A percentile compares a stretch with the other conserved stretches of the same genome.
Conservation (phyloP, 1,140 invertebrate species). For the Microplitis mediator region DNA sequence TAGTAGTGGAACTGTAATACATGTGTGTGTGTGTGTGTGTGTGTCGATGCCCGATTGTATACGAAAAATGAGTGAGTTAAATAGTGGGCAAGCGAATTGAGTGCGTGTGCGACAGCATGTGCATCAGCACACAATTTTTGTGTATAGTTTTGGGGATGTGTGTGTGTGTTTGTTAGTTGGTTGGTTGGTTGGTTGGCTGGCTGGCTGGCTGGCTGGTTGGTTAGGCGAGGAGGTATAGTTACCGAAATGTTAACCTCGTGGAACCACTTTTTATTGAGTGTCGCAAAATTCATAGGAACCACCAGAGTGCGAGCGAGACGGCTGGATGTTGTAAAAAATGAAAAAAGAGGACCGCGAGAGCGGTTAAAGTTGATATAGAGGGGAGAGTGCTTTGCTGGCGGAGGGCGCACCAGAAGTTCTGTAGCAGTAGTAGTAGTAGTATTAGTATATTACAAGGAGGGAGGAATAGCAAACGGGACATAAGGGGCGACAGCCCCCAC, state of each 20-base stretch:
- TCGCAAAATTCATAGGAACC: constrained; percentile 64
- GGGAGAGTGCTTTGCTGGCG: constrained; percentile 19
- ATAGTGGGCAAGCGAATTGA: constrained; percentile 1
- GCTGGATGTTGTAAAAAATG: background rate
- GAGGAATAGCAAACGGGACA: constrained; percentile 39
- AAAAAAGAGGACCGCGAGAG: constrained; percentile 23
- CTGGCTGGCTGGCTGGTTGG: constrained; percentile 26
- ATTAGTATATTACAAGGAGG: constrained; percentile 14
- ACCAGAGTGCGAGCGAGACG: constrained; percentile 39
- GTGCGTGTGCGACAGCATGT: constrained; percentile 26
- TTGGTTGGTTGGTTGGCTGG: background rate
- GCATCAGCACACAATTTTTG: background rate
- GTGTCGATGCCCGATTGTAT: background rate
- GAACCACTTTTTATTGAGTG: constrained; percentile 65
- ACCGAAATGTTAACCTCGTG: constrained; percentile 65
- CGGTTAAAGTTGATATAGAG: constrained; percentile 9
- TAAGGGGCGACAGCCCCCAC: constrained; percentile 47
- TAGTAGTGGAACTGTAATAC: background rate
- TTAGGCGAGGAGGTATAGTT: constrained; percentile 59
- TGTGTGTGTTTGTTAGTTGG: constrained; percentile 16
- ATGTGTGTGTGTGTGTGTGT: background rate
- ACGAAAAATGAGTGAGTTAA: constrained; percentile 11
- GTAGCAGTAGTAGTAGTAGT: no score
- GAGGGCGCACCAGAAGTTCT: constrained; percentile 17
- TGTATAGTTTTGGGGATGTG: background rate